These are phyloP conservation scores for Colostygia pectinataria DNA, from an alignment of 2,888 invertebrate genomes.

Conservation along the genomic window DNA sequence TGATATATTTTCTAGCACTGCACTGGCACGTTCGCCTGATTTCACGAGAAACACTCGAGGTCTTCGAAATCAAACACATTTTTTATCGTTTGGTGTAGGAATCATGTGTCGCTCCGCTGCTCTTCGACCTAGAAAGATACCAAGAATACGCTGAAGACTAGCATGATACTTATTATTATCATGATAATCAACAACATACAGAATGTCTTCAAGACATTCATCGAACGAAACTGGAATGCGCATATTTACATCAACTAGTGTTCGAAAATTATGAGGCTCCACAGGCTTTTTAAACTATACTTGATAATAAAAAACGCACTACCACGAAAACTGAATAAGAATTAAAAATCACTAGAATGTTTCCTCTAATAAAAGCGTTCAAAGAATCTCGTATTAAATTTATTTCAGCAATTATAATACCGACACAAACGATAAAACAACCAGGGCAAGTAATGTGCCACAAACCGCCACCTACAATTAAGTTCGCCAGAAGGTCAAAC, in stretches of 20 bases:
- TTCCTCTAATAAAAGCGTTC: neutral
- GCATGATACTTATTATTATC: slow-evolving; percentile 40
- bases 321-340: no score
- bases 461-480: slow-evolving; percentile 24
- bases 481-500: slow-evolving; percentile 19
- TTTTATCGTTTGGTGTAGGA: slow-evolving; percentile 64
- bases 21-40: slow-evolving; percentile 72
- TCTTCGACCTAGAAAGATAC: slow-evolving; percentile 62
- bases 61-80: slow-evolving; percentile 76
- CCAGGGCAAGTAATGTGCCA: slow-evolving; percentile 7
- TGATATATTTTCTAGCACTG: slow-evolving; percentile 57
- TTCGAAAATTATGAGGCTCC: no score
- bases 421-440: slow-evolving; percentile 26
- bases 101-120: slow-evolving; percentile 55
- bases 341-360: neutral
- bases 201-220: slow-evolving; percentile 12
- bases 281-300: no score
- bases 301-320: no score
- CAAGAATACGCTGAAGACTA: slow-evolving; percentile 49
- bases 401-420: slow-evolving; percentile 16
- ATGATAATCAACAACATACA: slow-evolving; percentile 52
- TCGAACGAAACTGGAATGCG: slow-evolving; percentile 64
- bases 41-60: slow-evolving; percentile 57
- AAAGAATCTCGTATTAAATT: slow-evolving; percentile 17
- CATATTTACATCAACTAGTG: slow-evolving; percentile 28